Conservation (phyloP, 2,797 vertebrate genomes). For the Chloroceryle inda region DNA sequence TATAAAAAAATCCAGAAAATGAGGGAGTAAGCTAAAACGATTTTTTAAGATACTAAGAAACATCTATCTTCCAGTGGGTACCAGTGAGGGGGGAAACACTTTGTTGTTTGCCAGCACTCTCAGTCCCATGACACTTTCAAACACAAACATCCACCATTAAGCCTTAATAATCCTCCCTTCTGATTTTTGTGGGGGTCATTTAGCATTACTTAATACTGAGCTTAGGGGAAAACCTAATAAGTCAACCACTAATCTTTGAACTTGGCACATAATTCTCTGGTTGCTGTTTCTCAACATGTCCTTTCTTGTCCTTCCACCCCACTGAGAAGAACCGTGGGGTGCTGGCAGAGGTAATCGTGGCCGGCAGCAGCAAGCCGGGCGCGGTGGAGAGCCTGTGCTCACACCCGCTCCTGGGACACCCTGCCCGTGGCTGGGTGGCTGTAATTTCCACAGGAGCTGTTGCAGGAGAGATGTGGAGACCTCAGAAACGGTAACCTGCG, state of each 20-base stretch:
- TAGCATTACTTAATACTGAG: neutral
- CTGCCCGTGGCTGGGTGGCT: neutral
- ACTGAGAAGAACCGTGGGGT: neutral
- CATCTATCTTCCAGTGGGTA: neutral
- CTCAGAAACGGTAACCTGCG: neutral
- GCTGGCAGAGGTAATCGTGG: neutral
- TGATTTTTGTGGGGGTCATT: constrained; percentile 32
- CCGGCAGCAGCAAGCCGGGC: neutral
- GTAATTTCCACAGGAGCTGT: neutral
- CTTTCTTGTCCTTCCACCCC: constrained; percentile 21
- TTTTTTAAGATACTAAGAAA: neutral
- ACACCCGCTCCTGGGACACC: rapidly evolving
- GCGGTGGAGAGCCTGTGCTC: rapidly evolving
- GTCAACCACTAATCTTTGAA: constrained; percentile 22
- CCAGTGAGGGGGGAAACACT: rapidly evolving
- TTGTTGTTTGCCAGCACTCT: neutral
- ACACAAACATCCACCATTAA: neutral
- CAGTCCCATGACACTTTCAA: neutral
- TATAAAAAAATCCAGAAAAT: neutral
- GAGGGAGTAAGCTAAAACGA: neutral
- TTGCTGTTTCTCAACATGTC: neutral
- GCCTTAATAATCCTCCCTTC: constrained; percentile 19
- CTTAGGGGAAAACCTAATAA: constrained; percentile 5
- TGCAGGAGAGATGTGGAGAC: neutral
- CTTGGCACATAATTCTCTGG: neutral